Base-by-base conservation (phyloP, 1,140 invertebrate genomes). In the Calycopis cecrops region DNA sequence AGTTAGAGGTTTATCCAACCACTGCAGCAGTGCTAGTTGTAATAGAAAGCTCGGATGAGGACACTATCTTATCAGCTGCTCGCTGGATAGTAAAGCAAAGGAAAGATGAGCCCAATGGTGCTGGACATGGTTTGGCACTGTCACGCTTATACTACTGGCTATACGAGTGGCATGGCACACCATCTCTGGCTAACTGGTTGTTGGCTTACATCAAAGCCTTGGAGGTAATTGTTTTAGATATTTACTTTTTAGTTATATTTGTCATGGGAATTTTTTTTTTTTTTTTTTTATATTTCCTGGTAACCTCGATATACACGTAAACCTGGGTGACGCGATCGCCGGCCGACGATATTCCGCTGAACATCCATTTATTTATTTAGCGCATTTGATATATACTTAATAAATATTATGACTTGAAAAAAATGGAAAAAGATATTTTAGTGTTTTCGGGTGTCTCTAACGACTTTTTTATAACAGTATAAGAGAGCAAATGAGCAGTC, bases 91-190 rank as follows among this genome's bases (percentile, higher is more conserved):
- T 79, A 0, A 73, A 81, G 53, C 71, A 75, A 42, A 60, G 59
- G 0, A 71, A 77, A 11, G 74, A 72, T 44, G 72, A 73, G 0
- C 73, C 74, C 0, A 69, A 64, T 0, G 71, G 67, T 2, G 71
- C 70, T 0, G 68, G 74, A 0, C 62, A 76, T 0, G 63, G 70
- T 0, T 67, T 72, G 6, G 77, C 79, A 2, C 60, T 85, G 4
- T 73, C 76, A 1, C 77, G 73, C 56, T 65, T 85, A 3, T 85
- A 77, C 52, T 63, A 65, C n/a, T 85, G 81, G 81, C 57, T 79
- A 21, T 66, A 64, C 9, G 68, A 76, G n/a, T 83, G 78, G 82
- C 67, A 80, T n/a, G 65, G 68, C 11, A 77, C 78, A 0, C 71
- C 76, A 1, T 55, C 70, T 0, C 62, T 85, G 7, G 78, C 74